Base-by-base conservation (phyloP, 1,140 invertebrate genomes). In the Meloidogyne hapla region DNA sequence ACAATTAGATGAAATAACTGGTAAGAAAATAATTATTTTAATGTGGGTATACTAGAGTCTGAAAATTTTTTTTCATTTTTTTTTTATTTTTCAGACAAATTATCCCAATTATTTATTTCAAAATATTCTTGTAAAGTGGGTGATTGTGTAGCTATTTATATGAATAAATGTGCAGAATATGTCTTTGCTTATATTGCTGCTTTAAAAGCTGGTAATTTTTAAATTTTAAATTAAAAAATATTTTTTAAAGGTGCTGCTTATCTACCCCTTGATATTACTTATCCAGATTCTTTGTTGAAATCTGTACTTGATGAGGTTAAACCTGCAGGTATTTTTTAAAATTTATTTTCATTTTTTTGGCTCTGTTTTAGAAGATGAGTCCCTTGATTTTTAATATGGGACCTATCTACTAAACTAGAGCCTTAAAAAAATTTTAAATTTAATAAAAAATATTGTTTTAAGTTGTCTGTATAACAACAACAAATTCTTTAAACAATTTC, bases 231-330 rank as follows among this genome's bases (percentile, higher is more conserved):
- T 66, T 38, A 25, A 25, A 13, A 40, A 21, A 21, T 42, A 40
- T 42, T 8, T 48, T 18, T 61, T 71, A 6, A 38, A 88, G 88
- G 89, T 42, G 88, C 85, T 8, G 89, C 88, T 10, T 90, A 90
- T 81, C 70, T 90, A 13, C 89, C 88, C 0, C 70, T 90, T 8
- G 89, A 90, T 80, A 85, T 89, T 33, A 87, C 88, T 1, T 90
- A 90, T 77, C 90, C 90, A 15, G 64, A 82, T 8, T 69, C 80
- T n/a, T 76, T 89, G 69, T 76, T 89, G 3, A 77, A 85, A 25
- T 83, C 84, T 13, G 86, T 89, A n/a, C 75, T 89, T 8, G 80
- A 84, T 61, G 88, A 89, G 77, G 86, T 88, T 4, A 56, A 82
- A 15, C 88, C 88, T 8, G 78, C 83, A 3, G 85, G 48, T 56